These are phyloP conservation scores for Synaphobranchus kaupii DNA, from an alignment of 2,797 vertebrate species.

Conservation along the genomic window DNA sequence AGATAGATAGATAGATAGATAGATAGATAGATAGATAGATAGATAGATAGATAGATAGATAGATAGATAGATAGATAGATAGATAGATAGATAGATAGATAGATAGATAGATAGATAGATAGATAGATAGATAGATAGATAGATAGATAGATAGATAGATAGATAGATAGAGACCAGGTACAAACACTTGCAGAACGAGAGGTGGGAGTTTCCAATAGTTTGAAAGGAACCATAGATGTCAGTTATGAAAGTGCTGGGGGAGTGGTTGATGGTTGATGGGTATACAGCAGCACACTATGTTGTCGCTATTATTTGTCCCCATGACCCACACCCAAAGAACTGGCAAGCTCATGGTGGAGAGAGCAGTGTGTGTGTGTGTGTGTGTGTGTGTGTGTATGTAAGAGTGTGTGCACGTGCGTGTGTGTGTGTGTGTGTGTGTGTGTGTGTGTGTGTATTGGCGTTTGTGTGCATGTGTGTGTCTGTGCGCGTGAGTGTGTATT, in stretches of 20 bases:
- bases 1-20: no score
- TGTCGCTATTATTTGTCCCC: background rate
- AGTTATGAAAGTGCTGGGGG: background rate
- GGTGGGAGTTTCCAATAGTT: background rate
- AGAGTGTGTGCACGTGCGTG: conserved; percentile 13
- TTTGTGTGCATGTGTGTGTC: conserved; percentile 12
- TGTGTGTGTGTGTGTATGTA: conserved; percentile 26
- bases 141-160: no score
- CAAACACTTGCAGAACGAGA: background rate
- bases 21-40: no score
- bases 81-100: no score
- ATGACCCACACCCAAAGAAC: background rate
- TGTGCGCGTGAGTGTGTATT: background rate
- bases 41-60: no score
- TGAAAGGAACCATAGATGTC: background rate
- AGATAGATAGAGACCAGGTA: no score
- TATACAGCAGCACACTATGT: background rate
- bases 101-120: no score
- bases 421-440: background rate
- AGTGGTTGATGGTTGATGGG: background rate
- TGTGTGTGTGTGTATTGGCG: background rate
- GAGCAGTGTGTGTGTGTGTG: conserved; percentile 23
- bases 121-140: no score
- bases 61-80: no score
- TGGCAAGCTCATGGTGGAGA: background rate